A percentile compares a stretch with the other conserved stretches of the same genome.
These are phyloP conservation scores for Turritopsis rubra DNA, from an alignment of 30 jellyfish, hydroid and myxozoan species.

Conservation along the genomic window DNA sequence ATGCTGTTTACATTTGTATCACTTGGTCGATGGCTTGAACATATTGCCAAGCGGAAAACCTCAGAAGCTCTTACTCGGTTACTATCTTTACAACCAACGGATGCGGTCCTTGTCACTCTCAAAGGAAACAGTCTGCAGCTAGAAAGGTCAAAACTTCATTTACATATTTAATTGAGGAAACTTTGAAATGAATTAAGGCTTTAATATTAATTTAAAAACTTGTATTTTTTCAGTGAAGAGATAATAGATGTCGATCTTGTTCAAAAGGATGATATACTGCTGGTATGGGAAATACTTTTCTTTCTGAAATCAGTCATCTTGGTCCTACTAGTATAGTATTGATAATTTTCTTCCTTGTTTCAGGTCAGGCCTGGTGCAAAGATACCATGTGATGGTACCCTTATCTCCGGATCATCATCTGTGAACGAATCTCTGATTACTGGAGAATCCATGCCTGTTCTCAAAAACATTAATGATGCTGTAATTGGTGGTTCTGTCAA, in stretches of 20 bases:
- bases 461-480: slow-evolving; percentile 46
- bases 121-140: slow-evolving; percentile 18
- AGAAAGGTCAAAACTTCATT: background rate
- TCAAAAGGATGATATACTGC: slow-evolving; percentile 75
- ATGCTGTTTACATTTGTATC: slow-evolving; percentile 93
- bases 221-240: slow-evolving; percentile 66
- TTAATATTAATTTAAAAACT: too few relatives aligned
- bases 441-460: slow-evolving; percentile 98
- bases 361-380: slow-evolving; percentile 92
- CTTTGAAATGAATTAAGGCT: too few relatives aligned
- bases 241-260: slow-evolving; percentile 78
- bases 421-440: slow-evolving; percentile 88
- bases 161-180: too few relatives aligned
- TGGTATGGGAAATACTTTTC: slow-evolving; percentile 38
- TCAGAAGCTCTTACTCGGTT: slow-evolving; percentile 84
- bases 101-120: slow-evolving; percentile 74
- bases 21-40: slow-evolving; percentile 98
- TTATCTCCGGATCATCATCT: slow-evolving; percentile 67
- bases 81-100: slow-evolving; percentile 84
- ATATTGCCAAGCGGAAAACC: slow-evolving; percentile 83
- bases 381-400: slow-evolving; percentile 93
- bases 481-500: slow-evolving; percentile 95
- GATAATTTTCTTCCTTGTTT: background rate
- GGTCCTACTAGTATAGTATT: too few relatives aligned
- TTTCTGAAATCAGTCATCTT: background rate